These are phyloP conservation scores for Coboldia fuscipes DNA, from an alignment of 1,140 invertebrate species.

Conservation along the genomic window DNA sequence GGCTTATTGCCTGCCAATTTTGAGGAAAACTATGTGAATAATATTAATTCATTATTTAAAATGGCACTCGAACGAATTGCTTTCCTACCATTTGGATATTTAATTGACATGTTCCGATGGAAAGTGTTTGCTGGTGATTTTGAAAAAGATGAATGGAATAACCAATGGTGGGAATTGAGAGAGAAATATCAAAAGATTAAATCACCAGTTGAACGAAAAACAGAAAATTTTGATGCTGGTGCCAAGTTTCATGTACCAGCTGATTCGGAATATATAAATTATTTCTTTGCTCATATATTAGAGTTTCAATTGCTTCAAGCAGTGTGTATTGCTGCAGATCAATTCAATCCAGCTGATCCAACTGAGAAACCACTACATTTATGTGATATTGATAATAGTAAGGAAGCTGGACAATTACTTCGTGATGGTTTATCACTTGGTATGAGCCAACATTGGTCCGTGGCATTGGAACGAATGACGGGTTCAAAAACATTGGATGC, in stretches of 20 bases:
- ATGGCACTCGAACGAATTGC: conserved; percentile 37
- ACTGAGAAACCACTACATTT: conserved; percentile 25
- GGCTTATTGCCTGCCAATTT: conserved; percentile 8
- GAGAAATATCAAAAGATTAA: conserved; percentile 32
- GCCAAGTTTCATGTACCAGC: conserved; percentile 38
- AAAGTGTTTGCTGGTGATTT: conserved; percentile 31
- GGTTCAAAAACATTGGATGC: conserved; percentile 26
- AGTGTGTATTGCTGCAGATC: conserved; percentile 30
- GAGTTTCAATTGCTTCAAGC: conserved; percentile 42
- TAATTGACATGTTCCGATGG: conserved; percentile 31
- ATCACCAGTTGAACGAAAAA: conserved; percentile 25
- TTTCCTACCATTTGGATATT: conserved; percentile 31
- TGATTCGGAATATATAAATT: conserved; percentile 31
- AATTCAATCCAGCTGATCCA: conserved; percentile 23
- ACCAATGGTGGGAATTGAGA: conserved; percentile 33
- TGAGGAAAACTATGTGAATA: conserved; percentile 16
- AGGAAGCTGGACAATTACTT: conserved; percentile 19
- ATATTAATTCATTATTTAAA: conserved; percentile 29
- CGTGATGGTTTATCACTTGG: conserved; percentile 14
- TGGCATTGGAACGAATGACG: conserved; percentile 30
- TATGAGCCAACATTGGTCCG: conserved; percentile 30
- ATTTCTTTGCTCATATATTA: conserved; percentile 33
- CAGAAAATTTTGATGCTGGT: conserved; percentile 35
- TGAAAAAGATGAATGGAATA: conserved; percentile 25
- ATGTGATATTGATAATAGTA: conserved; percentile 32